Base-by-base conservation (phyloP, 92 coral and sea anemone species). In the Epizoanthus ramosus region DNA sequence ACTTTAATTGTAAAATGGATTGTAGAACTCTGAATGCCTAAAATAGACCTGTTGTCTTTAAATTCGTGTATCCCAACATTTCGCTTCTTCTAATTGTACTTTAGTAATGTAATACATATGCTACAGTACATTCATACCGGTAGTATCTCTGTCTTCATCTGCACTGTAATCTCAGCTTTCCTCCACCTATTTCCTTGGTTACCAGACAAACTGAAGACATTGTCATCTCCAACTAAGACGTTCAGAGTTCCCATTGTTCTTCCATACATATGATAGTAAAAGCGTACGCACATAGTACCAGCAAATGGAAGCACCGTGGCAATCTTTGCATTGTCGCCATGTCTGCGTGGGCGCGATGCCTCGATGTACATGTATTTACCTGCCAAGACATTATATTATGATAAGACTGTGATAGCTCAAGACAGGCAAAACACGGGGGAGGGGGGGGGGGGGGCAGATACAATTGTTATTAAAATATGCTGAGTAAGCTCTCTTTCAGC, bases 241-340 rank as follows among this genome's bases (percentile, higher is more conserved):
- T 74, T 84, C 8, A 84, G 75, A 8, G 87, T 43, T 39, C 87
- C 87, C 83, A 84, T 84, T n/a, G 9, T 50, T 22, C 2, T 24
- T 21, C 87, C 87, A 58, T 84, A 75, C 87, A 84, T 84, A 58
- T 84, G 74, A 63, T 84, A 84, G 74, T 74, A 84, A 63, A 85
- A 85, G 8, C 37, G 47, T 13, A 85, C 59, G 63, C 88, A 85
- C 39, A 68, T 60, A 9, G 45, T 35, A 1, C 81, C 81, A 39
- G 33, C 37, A 33, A 76, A 60, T n/a, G 65, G 14, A 39, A 76
- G 14, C 18, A 10, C 0, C 8, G 21, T 60, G 14, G 70, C 47
- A 59, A 76, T 76, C 70, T 12, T 41, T 2, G 81, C 81, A 5
- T 35, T 61, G 57, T 76, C 81, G 6, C 81, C 81, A 54, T 61